These are phyloP conservation scores for Thalassarche chlororhynchos DNA, from an alignment of 2,113 vertebrate species.

Conservation along the genomic window DNA sequence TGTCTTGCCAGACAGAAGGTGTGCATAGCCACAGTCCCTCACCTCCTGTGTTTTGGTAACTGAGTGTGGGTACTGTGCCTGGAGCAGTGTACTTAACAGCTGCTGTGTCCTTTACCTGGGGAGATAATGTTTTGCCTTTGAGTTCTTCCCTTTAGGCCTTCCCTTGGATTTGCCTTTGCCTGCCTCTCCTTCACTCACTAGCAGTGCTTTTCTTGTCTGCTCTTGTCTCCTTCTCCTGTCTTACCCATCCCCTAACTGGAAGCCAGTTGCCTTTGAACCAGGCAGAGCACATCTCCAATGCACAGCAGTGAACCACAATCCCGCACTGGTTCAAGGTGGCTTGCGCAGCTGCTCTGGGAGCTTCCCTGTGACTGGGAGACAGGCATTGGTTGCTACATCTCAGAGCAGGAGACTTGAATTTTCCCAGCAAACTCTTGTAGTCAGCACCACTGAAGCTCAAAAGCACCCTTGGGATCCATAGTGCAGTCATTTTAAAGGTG, in stretches of 20 bases:
- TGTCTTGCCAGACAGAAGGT: neutral
- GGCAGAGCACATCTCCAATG: rapidly evolving
- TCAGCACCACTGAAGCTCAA: neutral
- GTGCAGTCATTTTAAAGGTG: neutral
- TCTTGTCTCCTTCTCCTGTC: neutral
- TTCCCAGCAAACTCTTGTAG: neutral
- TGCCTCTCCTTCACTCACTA: neutral
- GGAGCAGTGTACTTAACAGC: neutral
- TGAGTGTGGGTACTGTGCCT: neutral
- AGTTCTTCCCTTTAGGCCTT: neutral
- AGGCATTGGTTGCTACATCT: neutral
- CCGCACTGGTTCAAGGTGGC: neutral
- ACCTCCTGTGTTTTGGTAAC: neutral
- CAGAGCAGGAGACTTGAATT: neutral
- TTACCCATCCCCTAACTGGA: neutral
- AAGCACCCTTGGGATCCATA: neutral
- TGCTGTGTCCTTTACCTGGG: neutral
- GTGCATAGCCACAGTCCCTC: neutral
- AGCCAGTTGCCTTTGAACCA: neutral
- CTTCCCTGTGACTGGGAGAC: neutral
- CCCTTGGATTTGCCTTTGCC: neutral
- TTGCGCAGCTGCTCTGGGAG: neutral
- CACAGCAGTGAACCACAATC: neutral
- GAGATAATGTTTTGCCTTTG: neutral
- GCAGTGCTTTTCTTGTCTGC: neutral